These are phyloP conservation scores for Drosophila grimshawi DNA, from an alignment of 1,140 invertebrate genomes.

Conservation along the genomic window DNA sequence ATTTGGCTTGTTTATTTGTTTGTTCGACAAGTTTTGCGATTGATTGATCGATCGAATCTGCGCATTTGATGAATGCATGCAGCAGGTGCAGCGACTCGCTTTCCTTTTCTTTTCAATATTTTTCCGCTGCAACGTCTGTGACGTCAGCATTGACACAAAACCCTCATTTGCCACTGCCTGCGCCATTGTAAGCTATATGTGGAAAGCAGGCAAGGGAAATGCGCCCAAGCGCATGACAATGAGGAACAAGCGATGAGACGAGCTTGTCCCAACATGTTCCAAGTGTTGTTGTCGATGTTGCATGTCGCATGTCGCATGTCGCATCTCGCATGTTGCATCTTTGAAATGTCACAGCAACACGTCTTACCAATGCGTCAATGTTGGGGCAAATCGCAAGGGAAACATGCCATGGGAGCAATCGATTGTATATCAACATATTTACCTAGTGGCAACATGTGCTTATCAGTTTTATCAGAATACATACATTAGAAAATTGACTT, in stretches of 20 bases:
- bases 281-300: not conserved
- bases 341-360: no score
- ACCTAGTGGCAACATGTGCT: no score
- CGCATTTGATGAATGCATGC: conserved; percentile 15
- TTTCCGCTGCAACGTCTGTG: conserved; percentile 10
- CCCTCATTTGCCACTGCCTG: conserved; percentile 26
- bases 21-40: conserved; percentile 20
- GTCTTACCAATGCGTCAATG: no score
- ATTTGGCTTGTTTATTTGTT: conserved; percentile 30
- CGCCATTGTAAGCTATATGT: not conserved
- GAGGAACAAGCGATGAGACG: not conserved
- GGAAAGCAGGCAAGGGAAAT: not conserved
- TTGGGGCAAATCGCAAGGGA: no score
- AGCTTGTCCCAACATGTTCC: not conserved
- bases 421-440: no score
- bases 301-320: no score
- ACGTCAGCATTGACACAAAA: conserved; percentile 60
- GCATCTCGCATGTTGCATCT: no score
- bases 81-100: conserved; percentile 9
- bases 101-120: not conserved
- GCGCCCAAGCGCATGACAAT: no score
- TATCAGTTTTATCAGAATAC: no score
- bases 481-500: not conserved
- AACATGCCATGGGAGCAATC: no score
- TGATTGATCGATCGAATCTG: conserved; percentile 49